Evolutionary conservation across 2,888 invertebrate species (phyloP).

Genomic region (Lasioglossum lativentre): DNA sequence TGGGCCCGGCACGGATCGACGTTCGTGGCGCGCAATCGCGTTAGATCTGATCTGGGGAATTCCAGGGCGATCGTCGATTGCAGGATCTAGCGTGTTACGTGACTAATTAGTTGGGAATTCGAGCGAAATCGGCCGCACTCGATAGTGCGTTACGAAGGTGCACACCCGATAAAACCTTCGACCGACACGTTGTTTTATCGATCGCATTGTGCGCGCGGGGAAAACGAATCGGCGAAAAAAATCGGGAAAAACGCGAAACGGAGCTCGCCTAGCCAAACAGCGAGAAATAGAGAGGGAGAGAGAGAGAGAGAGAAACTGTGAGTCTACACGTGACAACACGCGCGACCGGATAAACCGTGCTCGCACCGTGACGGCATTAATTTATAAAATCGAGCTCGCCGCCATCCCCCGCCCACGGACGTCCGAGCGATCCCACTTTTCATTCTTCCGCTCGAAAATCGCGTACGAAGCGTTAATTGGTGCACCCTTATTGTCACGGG

Average conservation of each 20-base stretch:
- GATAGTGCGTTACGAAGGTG: constrained; percentile 59
- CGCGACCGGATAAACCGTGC: constrained; percentile 22
- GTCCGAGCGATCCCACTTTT: neutral
- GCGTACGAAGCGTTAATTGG: constrained; percentile 34
- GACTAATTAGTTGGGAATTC: constrained; percentile 71
- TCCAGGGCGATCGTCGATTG: constrained; percentile 64
- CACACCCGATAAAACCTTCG: constrained; percentile 53
- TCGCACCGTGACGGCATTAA: constrained; percentile 36
- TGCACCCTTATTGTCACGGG: constrained; percentile 21
- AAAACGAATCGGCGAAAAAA: neutral
- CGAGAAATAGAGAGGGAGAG: neutral
- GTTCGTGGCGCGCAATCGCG: constrained; percentile 44
- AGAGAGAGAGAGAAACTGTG: neutral
- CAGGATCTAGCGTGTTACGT: constrained; percentile 67
- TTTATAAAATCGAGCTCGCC: constrained; percentile 45
- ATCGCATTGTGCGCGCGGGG: constrained; percentile 45
- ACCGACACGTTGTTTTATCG: constrained; percentile 60
- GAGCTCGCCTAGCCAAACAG: constrained; percentile 10
- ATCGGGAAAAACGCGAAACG: neutral
- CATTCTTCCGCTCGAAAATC: constrained; percentile 28
- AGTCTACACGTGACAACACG: constrained; percentile 21
- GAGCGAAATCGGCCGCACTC: constrained; percentile 64
- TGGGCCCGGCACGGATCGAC: constrained; percentile 45
- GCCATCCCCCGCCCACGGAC: neutral
- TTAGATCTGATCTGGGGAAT: constrained; percentile 62